Conservation (phyloP, 2,113 vertebrate genomes). For the Laticauda laticaudata region DNA sequence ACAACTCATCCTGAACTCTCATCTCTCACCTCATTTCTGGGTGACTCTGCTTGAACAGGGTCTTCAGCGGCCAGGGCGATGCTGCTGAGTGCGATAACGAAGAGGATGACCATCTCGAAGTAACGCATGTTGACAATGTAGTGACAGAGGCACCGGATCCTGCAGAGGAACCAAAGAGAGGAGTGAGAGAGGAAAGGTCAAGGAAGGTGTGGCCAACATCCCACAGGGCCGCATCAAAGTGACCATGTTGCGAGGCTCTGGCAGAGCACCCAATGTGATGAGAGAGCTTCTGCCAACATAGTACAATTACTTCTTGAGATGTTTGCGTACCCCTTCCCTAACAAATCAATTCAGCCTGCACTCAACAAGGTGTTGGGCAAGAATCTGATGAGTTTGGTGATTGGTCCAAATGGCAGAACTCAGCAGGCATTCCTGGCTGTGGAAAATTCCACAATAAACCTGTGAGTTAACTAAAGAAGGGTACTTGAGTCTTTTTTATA, state of each 20-base stretch:
- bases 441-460: too few relatives aligned
- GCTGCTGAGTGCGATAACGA: conserved; percentile 94
- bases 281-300: background rate
- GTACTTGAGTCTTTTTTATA: too few relatives aligned
- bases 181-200: background rate
- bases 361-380: accelerated
- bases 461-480: too few relatives aligned
- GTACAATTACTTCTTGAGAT: background rate
- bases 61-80: conserved; percentile 94
- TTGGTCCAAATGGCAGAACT: too few relatives aligned
- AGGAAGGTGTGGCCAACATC: accelerated
- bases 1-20: background rate
- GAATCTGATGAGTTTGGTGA: too few relatives aligned
- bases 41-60: conserved; percentile 86
- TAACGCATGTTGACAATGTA: conserved; percentile 92
- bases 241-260: background rate
- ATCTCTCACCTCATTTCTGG: conserved; percentile 85
- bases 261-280: background rate
- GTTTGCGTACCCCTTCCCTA: background rate
- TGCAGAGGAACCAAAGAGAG: conserved; percentile 45
- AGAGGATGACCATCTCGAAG: conserved; percentile 96
- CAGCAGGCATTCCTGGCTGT: too few relatives aligned
- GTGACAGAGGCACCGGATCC: conserved; percentile 89
- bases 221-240: too few relatives aligned
- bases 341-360: background rate